These are phyloP conservation scores for Dasysyrphus tricinctus DNA, from an alignment of 2,888 invertebrate genomes.

Conservation along the genomic window DNA sequence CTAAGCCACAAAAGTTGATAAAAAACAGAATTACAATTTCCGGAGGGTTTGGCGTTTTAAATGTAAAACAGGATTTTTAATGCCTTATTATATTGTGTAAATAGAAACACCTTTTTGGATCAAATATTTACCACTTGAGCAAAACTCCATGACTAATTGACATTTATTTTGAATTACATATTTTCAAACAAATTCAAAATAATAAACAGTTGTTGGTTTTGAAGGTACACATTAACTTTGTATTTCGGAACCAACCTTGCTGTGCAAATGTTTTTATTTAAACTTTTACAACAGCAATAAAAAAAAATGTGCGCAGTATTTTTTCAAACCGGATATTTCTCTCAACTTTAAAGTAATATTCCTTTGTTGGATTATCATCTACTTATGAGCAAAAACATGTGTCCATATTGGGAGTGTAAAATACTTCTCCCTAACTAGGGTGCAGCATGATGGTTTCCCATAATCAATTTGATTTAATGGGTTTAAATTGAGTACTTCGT, in stretches of 20 bases:
- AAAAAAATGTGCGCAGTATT: slow-evolving; percentile 19
- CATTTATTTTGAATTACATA: background rate
- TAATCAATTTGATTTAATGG: slow-evolving; percentile 12
- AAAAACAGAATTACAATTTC: slow-evolving; percentile 14
- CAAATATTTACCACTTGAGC: background rate
- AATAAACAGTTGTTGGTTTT: slow-evolving; percentile 21
- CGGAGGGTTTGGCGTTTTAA: slow-evolving; percentile 32
- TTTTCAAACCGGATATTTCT: slow-evolving; percentile 60
- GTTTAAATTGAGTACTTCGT: slow-evolving; percentile 17
- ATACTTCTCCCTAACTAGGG: slow-evolving; percentile 12
- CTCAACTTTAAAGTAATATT: slow-evolving; percentile 35
- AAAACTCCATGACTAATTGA: slow-evolving; percentile 3
- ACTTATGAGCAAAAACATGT: background rate
- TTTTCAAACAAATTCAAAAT: slow-evolving; percentile 7
- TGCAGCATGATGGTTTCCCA: slow-evolving; percentile 1
- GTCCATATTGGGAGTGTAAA: background rate
- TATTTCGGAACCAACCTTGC: background rate
- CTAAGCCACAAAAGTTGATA: slow-evolving; percentile 10
- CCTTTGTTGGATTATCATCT: background rate
- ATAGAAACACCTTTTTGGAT: slow-evolving; percentile 13
- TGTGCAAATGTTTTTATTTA: slow-evolving; percentile 31
- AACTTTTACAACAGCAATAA: background rate
- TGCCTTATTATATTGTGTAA: background rate
- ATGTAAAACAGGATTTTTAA: background rate
- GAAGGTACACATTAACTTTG: background rate